Base-by-base conservation (phyloP, 1,140 invertebrate genomes). In the Holcopasites calliopsidis region DNA sequence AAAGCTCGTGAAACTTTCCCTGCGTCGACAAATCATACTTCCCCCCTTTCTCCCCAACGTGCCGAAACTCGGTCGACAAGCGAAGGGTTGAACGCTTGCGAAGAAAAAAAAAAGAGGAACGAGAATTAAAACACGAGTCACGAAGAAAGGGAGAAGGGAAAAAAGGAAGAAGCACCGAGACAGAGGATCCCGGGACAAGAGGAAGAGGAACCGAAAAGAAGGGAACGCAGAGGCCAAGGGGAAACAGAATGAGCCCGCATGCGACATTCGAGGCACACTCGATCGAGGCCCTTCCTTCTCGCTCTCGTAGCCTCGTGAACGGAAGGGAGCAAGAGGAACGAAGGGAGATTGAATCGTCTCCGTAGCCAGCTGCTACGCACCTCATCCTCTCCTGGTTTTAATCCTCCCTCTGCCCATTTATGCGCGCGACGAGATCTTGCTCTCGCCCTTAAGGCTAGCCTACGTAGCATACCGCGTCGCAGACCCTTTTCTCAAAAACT, bases 301-400 rank as follows among this genome's bases (percentile, higher is more conserved):
- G 49, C 62, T 75, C 80, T 58, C 68, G 68, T 26, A 52, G 31
- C 76, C 57, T 77, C 66, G 72, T 38, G 55, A 65, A 47, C 58
- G 66, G 61, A 11, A 54, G 60, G 40, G 47, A 66, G 71, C 55
- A 73, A 52, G 13, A 21, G 42, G 38, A 18, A 62, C 10, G n/a
- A 44, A 60, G 57, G 71, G 52, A 79, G 85, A 86, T 82, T 79
- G 79, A 87, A 84, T 85, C 83, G 73, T 86, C 76, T 75, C 58
- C 66, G 44, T 61, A 33, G 16, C 76, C 83, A 75, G 84, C 81
- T 79, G 76, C 55, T 72, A 57, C 61, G 18, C 61, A 33, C 70
- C 54, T 64, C 61, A 40, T 60, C 61, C 57, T 50, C 69, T 31
- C 52, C 49, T 50, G 64, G n/a, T n/a, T 44, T 82, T 79, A 79